Conservation (phyloP, 2,113 vertebrate species). For the Dunckerocampus dactyliophorus region DNA sequence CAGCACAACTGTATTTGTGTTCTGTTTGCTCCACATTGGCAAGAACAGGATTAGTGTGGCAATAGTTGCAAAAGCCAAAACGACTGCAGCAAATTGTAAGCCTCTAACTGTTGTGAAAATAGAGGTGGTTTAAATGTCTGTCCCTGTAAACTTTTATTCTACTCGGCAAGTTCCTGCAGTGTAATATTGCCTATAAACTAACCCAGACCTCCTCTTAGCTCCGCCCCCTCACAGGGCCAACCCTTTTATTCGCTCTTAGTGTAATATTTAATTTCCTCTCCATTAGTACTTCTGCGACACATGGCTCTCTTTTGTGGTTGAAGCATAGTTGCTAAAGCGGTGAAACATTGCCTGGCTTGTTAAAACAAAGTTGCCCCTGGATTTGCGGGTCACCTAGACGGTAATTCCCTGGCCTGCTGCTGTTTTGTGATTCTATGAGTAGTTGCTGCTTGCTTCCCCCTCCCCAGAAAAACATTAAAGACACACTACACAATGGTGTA, state of each 20-base stretch:
- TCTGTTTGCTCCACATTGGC: background rate
- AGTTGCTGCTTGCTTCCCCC: constrained; percentile 15
- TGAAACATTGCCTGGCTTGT: constrained; percentile 71
- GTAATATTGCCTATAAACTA: constrained; percentile 23
- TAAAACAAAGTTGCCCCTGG: constrained; percentile 77
- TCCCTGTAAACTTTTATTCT: constrained; percentile 5
- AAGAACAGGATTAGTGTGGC: background rate
- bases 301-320: constrained; percentile 71
- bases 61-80: background rate
- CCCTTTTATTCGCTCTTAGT: constrained; percentile 58
- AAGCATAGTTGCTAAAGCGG: constrained; percentile 66
- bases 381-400: constrained; percentile 76
- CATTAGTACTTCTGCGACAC: constrained; percentile 61
- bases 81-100: constrained; percentile 1
- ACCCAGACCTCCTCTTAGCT: constrained; percentile 19
- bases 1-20: background rate
- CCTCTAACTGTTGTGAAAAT: background rate
- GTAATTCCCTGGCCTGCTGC: constrained; percentile 69
- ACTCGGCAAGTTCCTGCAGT: constrained; percentile 22
- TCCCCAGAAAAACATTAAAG: constrained; percentile 21
- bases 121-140: constrained; percentile 2
- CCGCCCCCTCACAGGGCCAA: constrained; percentile 36
- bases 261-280: constrained; percentile 78
- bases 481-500: constrained; percentile 24
- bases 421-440: constrained; percentile 45